Percentiles rank a stretch among this genome's conserved stretches.
These are phyloP conservation scores for Syritta pipiens DNA, from an alignment of 2,888 invertebrate species.

Conservation along the genomic window DNA sequence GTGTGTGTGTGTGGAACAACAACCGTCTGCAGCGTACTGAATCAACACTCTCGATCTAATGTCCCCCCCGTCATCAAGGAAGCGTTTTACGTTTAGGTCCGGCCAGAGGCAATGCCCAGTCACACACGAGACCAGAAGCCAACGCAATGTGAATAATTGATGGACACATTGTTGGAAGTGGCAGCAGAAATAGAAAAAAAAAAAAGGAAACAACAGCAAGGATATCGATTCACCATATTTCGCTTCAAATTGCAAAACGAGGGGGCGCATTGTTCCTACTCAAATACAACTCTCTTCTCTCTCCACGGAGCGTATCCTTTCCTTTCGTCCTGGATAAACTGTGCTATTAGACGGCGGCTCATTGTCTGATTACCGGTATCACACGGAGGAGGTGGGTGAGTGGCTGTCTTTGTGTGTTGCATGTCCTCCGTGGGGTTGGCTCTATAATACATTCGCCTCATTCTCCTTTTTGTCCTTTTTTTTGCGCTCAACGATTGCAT, in stretches of 20 bases:
- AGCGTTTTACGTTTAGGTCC: conserved; percentile 46
- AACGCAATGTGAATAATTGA: conserved; percentile 66
- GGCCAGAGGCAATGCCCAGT: conserved; percentile 20
- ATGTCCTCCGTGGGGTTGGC: not conserved
- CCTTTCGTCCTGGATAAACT: conserved; percentile 46
- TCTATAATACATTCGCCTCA: no score
- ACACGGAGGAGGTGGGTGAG: conserved; percentile 22
- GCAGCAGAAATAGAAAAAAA: not conserved
- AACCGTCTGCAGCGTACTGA: conserved; percentile 33
- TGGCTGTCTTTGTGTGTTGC: conserved; percentile 32
- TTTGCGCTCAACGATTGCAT: conserved; percentile 25
- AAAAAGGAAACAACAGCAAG: not conserved
- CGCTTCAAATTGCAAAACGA: conserved; percentile 8
- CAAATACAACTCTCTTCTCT: conserved; percentile 8
- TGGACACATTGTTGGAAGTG: conserved; percentile 17
- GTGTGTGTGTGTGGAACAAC: conserved; percentile 13
- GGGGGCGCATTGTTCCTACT: conserved; percentile 14
- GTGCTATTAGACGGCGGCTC: conserved; percentile 66
- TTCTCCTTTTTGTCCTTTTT: conserved; percentile 9
- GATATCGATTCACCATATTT: conserved; percentile 37
- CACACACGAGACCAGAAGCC: not conserved
- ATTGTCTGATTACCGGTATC: conserved; percentile 69
- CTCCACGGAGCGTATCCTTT: conserved; percentile 17
- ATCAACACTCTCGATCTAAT: conserved; percentile 40
- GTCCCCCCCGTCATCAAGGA: conserved; percentile 40